phyloP scores from a whole-genome alignment of 2,888 invertebrate species.

The Acanthopleura granulata region DNA sequence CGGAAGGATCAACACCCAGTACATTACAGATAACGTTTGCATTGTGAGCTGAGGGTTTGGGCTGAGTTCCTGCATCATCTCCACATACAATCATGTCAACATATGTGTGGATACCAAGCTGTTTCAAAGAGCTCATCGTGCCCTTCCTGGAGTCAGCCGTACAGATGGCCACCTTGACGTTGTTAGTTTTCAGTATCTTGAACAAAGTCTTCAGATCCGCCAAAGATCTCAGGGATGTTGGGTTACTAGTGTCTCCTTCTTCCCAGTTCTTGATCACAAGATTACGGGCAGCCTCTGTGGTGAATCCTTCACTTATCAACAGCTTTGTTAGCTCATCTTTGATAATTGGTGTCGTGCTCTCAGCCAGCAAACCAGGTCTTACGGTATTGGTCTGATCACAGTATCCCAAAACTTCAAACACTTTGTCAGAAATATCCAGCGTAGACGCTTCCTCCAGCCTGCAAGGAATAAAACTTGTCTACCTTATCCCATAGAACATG shows the following conservation, averaged over 20 bases:
- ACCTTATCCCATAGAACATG: no score
- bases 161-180: conserved; percentile 70
- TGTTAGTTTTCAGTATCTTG: conserved; percentile 62
- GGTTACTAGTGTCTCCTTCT: conserved; percentile 58
- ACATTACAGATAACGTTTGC: conserved; percentile 64
- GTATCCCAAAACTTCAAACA: conserved; percentile 68
- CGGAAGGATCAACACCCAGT: conserved; percentile 53
- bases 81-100: conserved; percentile 71
- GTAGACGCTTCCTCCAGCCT: conserved; percentile 66
- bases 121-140: conserved; percentile 45
- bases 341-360: conserved; percentile 62
- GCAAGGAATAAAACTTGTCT: conserved; percentile 21
- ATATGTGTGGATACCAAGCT: conserved; percentile 48
- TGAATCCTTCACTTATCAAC: conserved; percentile 47
- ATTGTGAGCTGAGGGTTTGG: conserved; percentile 70
- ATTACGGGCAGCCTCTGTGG: conserved; percentile 35
- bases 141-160: conserved; percentile 68
- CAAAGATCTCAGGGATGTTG: conserved; percentile 62
- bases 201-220: conserved; percentile 68
- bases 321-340: conserved; percentile 42
- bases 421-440: conserved; percentile 59
- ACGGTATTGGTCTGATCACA: conserved; percentile 58
- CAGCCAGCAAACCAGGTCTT: conserved; percentile 69
- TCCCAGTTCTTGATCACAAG: conserved; percentile 59
- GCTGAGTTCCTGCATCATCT: conserved; percentile 67